A percentile compares a stretch with the other conserved stretches of the same genome.
phyloP scores from a whole-genome alignment of 2,113 vertebrate species.

The Cyanoliseus patagonus region DNA sequence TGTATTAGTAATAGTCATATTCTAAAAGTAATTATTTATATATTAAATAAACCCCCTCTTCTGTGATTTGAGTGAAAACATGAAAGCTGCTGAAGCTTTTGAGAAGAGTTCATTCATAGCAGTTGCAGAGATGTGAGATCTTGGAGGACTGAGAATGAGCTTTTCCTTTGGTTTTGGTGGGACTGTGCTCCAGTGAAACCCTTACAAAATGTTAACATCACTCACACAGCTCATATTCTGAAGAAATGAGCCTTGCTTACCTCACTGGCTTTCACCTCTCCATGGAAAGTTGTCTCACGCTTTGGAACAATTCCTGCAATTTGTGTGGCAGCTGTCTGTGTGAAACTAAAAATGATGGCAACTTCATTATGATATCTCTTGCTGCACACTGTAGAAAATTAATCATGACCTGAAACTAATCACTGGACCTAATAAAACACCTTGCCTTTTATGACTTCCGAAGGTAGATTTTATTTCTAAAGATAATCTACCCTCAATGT shows the following conservation, averaged over 20 bases:
- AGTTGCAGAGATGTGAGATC: not conserved
- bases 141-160: not conserved
- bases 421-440: not conserved
- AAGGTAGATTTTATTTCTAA: constrained; percentile 29
- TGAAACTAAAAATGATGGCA: not conserved
- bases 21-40: not conserved
- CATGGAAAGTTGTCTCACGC: not conserved
- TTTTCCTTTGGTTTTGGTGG: not conserved
- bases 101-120: not conserved
- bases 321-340: not conserved
- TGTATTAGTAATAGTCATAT: not conserved
- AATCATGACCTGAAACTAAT: not conserved
- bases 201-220: not conserved
- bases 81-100: not conserved
- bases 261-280: not conserved
- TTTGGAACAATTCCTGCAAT: not conserved
- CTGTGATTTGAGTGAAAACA: not conserved
- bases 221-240: not conserved
- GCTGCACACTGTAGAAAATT: not conserved
- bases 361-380: not conserved
- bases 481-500: not conserved
- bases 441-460: not conserved
- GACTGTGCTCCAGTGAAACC: not conserved
- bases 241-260: not conserved
- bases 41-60: not conserved